Evolutionary conservation across 2,797 vertebrate genomes (phyloP).

Genomic region (Gallirallus australis): DNA sequence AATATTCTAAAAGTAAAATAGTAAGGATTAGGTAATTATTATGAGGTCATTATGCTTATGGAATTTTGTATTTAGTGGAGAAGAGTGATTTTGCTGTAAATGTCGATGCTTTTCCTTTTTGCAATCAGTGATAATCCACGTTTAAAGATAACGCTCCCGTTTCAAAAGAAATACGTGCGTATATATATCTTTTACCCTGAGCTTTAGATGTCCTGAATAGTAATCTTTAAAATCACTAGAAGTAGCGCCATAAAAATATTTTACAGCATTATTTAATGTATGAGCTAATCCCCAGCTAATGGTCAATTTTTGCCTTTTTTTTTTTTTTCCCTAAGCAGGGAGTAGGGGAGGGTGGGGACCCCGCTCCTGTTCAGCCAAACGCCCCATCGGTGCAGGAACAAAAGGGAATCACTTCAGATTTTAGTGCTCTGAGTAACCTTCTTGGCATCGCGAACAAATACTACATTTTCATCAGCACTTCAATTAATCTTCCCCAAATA

Average conservation of each 20-base stretch:
- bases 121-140: constrained; percentile 59
- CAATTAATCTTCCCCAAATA: constrained; percentile 17
- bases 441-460: background rate
- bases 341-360: background rate
- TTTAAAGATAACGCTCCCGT: constrained; percentile 72
- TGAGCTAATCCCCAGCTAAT: constrained; percentile 60
- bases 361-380: background rate
- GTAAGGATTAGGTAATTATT: constrained; percentile 83
- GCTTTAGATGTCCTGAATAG: constrained; percentile 51
- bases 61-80: constrained; percentile 75
- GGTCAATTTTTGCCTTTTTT: constrained; percentile 26
- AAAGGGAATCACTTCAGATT: background rate
- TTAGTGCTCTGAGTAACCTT: background rate
- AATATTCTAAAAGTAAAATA: constrained; percentile 85
- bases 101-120: constrained; percentile 44
- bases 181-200: constrained; percentile 12
- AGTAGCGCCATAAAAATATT: constrained; percentile 42
- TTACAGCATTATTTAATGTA: constrained; percentile 51
- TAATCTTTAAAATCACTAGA: constrained; percentile 20
- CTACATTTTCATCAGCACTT: background rate
- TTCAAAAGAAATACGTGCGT: background rate
- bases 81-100: constrained; percentile 66
- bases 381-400: background rate
- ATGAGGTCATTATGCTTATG: constrained; percentile 77
- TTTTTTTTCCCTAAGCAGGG: background rate